A percentile compares a stretch with the other conserved stretches of the same genome.
Conservation (phyloP, 2,888 invertebrate species). For the Callyntrura sp. region DNA sequence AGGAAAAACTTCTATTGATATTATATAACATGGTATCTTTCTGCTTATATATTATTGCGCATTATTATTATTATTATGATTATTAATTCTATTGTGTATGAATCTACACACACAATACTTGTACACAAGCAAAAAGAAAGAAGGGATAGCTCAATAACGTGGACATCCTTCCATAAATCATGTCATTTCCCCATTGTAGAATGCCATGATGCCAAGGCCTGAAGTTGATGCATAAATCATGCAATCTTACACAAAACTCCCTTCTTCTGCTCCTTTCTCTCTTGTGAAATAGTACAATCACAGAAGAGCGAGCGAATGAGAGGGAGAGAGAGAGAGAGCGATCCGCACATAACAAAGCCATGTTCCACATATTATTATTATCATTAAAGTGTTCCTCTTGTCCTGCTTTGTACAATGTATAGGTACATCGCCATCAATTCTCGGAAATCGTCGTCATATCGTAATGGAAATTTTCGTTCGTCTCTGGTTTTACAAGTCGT, state of each 20-base stretch:
- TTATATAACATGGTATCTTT: slow-evolving; percentile 17
- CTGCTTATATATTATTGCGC: slow-evolving; percentile 48
- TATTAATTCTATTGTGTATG: slow-evolving; percentile 54
- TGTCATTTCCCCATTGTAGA: slow-evolving; percentile 84
- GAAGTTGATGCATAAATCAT: slow-evolving; percentile 83
- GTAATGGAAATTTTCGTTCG: not conserved
- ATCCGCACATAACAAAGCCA: slow-evolving; percentile 10
- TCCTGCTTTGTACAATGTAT: not conserved
- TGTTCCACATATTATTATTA: slow-evolving; percentile 25
- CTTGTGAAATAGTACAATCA: not conserved
- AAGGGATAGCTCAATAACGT: slow-evolving; percentile 83
- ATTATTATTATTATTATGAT: slow-evolving; percentile 70
- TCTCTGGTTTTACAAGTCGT: not conserved
- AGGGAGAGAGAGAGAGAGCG: not conserved
- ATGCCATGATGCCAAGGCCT: slow-evolving; percentile 80
- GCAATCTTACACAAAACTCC: slow-evolving; percentile 79
- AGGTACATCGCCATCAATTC: slow-evolving; percentile 35
- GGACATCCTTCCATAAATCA: slow-evolving; percentile 84
- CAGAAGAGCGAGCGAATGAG: not conserved
- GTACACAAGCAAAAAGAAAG: slow-evolving; percentile 55
- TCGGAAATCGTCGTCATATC: slow-evolving; percentile 38
- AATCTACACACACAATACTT: slow-evolving; percentile 12
- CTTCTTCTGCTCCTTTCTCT: slow-evolving; percentile 26
- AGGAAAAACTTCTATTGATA: slow-evolving; percentile 30
- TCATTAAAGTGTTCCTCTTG: slow-evolving; percentile 24